phyloP scores from a whole-genome alignment of 2,113 vertebrate species.

The Dasyurus viverrinus region DNA sequence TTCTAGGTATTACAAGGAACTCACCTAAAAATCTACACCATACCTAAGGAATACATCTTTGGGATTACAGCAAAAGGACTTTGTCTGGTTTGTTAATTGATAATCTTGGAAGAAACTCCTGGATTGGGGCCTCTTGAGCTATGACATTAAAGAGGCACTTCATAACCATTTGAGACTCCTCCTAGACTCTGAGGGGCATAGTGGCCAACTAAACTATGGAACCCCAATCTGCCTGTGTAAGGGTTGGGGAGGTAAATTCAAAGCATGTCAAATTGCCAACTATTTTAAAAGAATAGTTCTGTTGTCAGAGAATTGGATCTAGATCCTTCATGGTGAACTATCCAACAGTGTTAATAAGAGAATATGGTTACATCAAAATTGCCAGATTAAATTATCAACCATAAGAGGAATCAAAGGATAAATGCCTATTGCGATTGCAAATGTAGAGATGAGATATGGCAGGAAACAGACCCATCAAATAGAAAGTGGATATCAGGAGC shows the following conservation, averaged over 20 bases:
- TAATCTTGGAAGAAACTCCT: too few species aligned
- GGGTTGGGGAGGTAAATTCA: too few species aligned
- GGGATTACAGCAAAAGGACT: neutral
- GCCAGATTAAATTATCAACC: neutral
- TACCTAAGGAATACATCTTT: neutral
- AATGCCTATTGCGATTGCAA: neutral
- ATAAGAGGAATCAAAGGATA: neutral
- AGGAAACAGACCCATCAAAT: neutral
- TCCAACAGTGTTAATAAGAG: neutral
- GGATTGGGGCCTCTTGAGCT: too few species aligned
- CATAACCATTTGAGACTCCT: too few species aligned
- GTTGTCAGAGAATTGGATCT: neutral
- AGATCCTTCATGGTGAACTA: neutral
- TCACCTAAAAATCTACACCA: neutral
- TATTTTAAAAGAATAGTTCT: neutral
- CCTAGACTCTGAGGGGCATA: too few species aligned
- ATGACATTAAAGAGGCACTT: too few species aligned
- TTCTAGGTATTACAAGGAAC: neutral
- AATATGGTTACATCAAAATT: neutral
- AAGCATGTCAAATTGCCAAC: neutral
- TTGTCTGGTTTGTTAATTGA: neutral
- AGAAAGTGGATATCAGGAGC: too few species aligned
- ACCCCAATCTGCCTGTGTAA: too few species aligned
- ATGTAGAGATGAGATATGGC: neutral
- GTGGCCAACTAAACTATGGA: too few species aligned